These are phyloP conservation scores for Climacteris rufus DNA, from an alignment of 2,113 vertebrate genomes.

Conservation along the genomic window DNA sequence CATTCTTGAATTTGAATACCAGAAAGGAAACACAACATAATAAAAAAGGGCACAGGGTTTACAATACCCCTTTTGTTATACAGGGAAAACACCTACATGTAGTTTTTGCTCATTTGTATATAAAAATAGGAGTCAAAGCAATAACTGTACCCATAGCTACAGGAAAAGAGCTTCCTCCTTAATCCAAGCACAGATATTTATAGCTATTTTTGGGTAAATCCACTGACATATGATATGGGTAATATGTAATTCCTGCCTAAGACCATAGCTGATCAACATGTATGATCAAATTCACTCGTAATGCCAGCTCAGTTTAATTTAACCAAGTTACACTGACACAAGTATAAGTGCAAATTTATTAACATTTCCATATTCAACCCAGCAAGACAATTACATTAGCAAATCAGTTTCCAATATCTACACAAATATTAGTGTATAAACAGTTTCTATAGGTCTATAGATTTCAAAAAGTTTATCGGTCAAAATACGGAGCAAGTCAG, in stretches of 20 bases:
- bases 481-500: slow-evolving; percentile 1
- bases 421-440: background rate
- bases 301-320: slow-evolving; percentile 38
- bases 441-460: background rate
- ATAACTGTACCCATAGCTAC: slow-evolving; percentile 25
- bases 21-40: background rate
- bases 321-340: slow-evolving; percentile 30
- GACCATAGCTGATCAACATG: background rate
- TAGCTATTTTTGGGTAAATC: slow-evolving; percentile 13
- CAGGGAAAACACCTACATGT: slow-evolving; percentile 1
- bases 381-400: background rate
- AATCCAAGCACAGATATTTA: background rate
- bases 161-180: slow-evolving; percentile 27
- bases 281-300: background rate
- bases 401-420: background rate
- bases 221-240: background rate
- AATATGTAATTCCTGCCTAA: background rate
- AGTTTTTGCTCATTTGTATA: slow-evolving; percentile 29
- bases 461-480: background rate
- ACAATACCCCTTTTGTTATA: background rate
- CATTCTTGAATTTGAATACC: background rate
- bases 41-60: background rate
- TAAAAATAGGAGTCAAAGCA: slow-evolving; percentile 34
- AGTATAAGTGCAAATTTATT: slow-evolving; percentile 44
- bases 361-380: background rate